Evolutionary conservation across 64 coral and sea anemone genomes (phyloP), one percentile per base, ranked within the genome.

Genomic region (Pachyseris speciosa): DNA sequence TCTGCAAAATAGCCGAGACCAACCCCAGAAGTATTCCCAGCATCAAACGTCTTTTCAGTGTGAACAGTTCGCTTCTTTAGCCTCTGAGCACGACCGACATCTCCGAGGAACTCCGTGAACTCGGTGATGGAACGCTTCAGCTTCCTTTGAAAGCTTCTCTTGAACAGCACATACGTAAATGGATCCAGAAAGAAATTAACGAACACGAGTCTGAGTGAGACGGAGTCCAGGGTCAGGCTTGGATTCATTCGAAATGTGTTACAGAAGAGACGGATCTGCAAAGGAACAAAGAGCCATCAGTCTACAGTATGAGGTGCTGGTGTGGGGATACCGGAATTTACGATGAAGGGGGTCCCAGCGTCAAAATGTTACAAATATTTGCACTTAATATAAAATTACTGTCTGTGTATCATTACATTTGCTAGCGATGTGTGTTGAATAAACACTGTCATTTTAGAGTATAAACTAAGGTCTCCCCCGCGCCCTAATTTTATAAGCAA

Each of bases 131-230:
- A 81, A 2, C 20, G 77, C 31, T 27, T 19, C 17, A 92, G 41
- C 0, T 80, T 92, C 30, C 78, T 37, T 66, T 84, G 84, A 50
- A 92, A 92, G 33, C 70, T 72, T 33, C 20, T 65, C 57, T 70
- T 84, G 55, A 92, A 92, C 38, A 92, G 10, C 7, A 84, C 89
- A 36, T 92, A 92, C 20, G 69, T 72, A 26, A 92, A 92, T 7
- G 89, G 79, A 83, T 92, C 83, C 12, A 77, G 53, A 8, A 85
- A 12, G 40, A 92, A 92, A 72, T 69, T 83, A 12, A 50, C 33
- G 0, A 43, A 5, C 24, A 83, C 65, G 5, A 92, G 48, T 40
- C 42, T 92, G n/a, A 74, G 51, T 16, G 80, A 75, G 29, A 92
- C 25, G 20, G 60, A 53, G 51, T 92, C 89, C 12, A 59, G 22